Base-by-base conservation (phyloP, 2,888 invertebrate species). In the Xanthia icteritia region DNA sequence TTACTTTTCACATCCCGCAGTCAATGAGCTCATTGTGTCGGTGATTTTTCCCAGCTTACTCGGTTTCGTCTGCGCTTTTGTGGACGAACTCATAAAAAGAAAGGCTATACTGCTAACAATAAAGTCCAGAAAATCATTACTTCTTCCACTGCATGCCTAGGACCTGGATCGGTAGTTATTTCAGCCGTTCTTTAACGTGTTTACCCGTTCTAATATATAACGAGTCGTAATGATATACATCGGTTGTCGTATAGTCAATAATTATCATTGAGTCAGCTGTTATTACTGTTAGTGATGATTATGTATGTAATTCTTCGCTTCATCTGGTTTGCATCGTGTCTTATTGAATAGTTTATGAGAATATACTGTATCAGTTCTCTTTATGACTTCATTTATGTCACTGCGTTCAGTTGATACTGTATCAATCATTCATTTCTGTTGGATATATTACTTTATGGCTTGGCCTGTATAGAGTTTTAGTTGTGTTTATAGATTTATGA, bases 1-100 rank as follows among this genome's bases (percentile, higher is more conserved):
- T 86, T 83, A 84, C 74, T 82, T 79, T 78, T 80, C 73, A 69
- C 60, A 79, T 77, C 72, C 72, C 61, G 61, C 66, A 77, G 77
- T 67, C 75, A 72, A 70, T 77, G 75, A 79, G 77, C 70, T 77
- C 80, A 73, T 82, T 86, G 67, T 79, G 73, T 77, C 36, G 51
- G 72, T 64, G 61, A 60, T 72, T 77, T 79, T 71, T 70, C 39
- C 61, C 77, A 69, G 74, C 73, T 75, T 68, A 68, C 58, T 58
- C 45, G 2, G 66, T 61, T 86, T 65, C 48, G 76, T 78, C 54
- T 71, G 60, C 51, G 51, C 56, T 76, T 79, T 82, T 74, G 79
- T 82, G 75, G 48, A 20, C 64, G 48, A 51, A 73, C 45, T 81
- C 77, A 73, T 84, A 81, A 84, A 85, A 84, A 77, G 27, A 39